phyloP scores from a whole-genome alignment of 1,140 invertebrate species.

The Cherax destructor region DNA sequence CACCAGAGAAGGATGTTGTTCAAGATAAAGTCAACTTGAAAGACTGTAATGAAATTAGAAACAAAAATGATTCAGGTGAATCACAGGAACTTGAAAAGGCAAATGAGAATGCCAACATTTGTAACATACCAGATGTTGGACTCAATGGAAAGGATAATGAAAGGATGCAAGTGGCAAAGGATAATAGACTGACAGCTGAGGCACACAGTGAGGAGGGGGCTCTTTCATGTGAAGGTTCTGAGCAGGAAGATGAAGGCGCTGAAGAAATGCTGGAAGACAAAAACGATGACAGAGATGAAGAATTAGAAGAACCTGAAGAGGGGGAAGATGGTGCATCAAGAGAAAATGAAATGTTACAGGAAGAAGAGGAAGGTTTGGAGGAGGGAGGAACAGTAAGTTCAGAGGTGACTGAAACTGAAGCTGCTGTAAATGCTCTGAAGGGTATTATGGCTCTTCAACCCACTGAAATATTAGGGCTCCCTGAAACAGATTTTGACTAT shows the following conservation, averaged over 20 bases:
- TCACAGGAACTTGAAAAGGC: neutral
- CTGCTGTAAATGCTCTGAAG: slow-evolving; percentile 65
- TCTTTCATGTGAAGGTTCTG: neutral
- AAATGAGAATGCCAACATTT: neutral
- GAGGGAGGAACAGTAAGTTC: slow-evolving; percentile 10
- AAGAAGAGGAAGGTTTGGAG: slow-evolving; percentile 34
- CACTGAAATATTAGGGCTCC: slow-evolving; percentile 60
- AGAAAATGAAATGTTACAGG: slow-evolving; percentile 35
- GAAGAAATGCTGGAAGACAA: neutral
- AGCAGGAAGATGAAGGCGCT: neutral
- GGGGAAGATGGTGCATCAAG: neutral
- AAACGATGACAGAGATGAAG: slow-evolving; percentile 11
- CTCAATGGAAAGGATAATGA: neutral
- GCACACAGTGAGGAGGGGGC: neutral
- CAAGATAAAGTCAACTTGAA: neutral
- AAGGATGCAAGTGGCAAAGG: neutral
- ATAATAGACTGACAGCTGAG: neutral
- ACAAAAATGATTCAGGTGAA: neutral
- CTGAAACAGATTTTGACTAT: slow-evolving; percentile 53
- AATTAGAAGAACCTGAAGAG: slow-evolving; percentile 36
- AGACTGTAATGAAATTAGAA: neutral
- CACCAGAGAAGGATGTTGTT: neutral
- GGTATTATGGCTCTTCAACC: slow-evolving; percentile 62
- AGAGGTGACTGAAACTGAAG: slow-evolving; percentile 55
- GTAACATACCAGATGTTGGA: neutral